phyloP scores from a whole-genome alignment of 2,888 invertebrate species.

The Acleris sparsana region DNA sequence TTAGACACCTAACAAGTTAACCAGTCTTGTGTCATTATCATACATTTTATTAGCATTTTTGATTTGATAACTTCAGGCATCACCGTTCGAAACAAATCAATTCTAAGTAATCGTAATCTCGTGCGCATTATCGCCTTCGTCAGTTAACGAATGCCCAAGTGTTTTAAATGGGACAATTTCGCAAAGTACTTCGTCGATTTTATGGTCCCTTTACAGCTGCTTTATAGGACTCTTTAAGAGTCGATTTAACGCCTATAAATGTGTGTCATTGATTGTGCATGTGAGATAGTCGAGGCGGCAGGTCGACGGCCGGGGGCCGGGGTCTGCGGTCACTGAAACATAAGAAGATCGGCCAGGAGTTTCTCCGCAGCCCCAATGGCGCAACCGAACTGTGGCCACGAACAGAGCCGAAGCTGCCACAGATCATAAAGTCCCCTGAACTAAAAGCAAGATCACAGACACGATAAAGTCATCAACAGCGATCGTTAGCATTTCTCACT shows the following conservation, averaged over 20 bases:
- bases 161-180: slow-evolving; percentile 55
- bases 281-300: slow-evolving; percentile 61
- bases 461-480: slow-evolving; percentile 25
- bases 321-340: slow-evolving; percentile 70
- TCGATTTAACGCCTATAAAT: slow-evolving; percentile 73
- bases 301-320: slow-evolving; percentile 66
- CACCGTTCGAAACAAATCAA: neutral
- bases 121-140: slow-evolving; percentile 24
- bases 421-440: too few relatives aligned
- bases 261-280: slow-evolving; percentile 57
- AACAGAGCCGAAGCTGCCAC: slow-evolving; percentile 1
- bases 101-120: slow-evolving; percentile 6
- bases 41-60: slow-evolving; percentile 29
- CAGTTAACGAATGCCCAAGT: slow-evolving; percentile 32
- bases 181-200: slow-evolving; percentile 64
- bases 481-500: slow-evolving; percentile 20
- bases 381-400: slow-evolving; percentile 46
- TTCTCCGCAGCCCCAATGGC: slow-evolving; percentile 50
- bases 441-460: slow-evolving; percentile 1
- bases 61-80: slow-evolving; percentile 10
- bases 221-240: slow-evolving; percentile 66
- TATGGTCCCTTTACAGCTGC: slow-evolving; percentile 65
- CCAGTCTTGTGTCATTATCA: slow-evolving; percentile 30
- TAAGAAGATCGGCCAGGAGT: slow-evolving; percentile 67
- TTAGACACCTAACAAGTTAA: slow-evolving; percentile 23